Percentiles rank a stretch among this genome's conserved stretches.
Conservation (phyloP, 53 echinoderm and acorn worm species). For the Arbacia lixula region DNA sequence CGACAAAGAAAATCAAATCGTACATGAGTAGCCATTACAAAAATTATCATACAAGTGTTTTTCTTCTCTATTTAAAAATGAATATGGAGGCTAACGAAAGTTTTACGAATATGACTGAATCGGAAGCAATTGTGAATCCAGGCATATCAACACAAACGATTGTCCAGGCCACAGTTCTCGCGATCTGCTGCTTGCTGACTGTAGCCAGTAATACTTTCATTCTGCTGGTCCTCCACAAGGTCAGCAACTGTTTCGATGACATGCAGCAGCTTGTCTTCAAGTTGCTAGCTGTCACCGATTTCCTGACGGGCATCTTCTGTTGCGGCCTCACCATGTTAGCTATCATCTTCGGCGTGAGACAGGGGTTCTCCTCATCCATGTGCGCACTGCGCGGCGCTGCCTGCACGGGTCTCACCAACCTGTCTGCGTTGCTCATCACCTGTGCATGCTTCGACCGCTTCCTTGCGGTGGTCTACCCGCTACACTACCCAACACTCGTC, state of each 20-base stretch:
- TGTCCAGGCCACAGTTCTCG: constrained; percentile 8
- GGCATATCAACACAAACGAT: no score
- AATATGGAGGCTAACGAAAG: no score
- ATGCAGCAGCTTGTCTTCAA: constrained; percentile 40
- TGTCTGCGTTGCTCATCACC: constrained; percentile 27
- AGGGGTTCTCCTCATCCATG: constrained; percentile 11
- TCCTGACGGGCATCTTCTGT: constrained; percentile 42
- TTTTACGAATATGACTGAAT: no score
- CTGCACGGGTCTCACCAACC: constrained; percentile 21
- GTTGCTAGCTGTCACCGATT: constrained; percentile 13
- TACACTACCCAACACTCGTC: not conserved
- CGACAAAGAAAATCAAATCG: no score
- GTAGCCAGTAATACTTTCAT: constrained; percentile 35
- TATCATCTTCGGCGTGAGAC: constrained; percentile 5
- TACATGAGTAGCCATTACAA: no score
- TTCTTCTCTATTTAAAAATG: no score
- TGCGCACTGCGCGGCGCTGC: constrained; percentile 35
- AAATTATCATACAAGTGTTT: no score
- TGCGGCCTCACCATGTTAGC: constrained; percentile 2
- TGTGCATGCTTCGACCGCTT: constrained; percentile 39
- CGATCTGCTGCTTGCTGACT: not conserved
- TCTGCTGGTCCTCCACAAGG: constrained; percentile 3
- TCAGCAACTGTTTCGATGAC: constrained; percentile 35
- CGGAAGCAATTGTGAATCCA: no score
- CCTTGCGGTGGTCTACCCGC: constrained; percentile 21